Conservation (phyloP, 2,797 vertebrate species). For the Echiichthys vipera region DNA sequence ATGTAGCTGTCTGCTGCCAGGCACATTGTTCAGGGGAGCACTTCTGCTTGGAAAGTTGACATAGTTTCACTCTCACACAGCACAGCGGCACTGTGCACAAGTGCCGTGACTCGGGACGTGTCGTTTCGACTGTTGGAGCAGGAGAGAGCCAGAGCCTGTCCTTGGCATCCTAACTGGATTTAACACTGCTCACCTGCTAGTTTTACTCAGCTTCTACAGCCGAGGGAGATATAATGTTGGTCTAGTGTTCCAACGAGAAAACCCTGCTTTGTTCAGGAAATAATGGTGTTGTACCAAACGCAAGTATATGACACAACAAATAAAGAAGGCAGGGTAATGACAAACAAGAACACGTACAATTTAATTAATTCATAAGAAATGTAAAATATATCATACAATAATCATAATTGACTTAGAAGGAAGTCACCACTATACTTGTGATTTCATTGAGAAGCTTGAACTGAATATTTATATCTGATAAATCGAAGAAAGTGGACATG, state of each 20-base stretch:
- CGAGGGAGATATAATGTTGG: background rate
- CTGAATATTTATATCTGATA: constrained; percentile 27
- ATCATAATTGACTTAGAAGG: background rate
- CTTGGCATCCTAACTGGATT: constrained; percentile 23
- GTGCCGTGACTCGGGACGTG: constrained; percentile 2
- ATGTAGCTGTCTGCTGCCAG: constrained; percentile 39
- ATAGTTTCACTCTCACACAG: constrained; percentile 35
- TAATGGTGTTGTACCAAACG: background rate
- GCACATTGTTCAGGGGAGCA: constrained; percentile 32
- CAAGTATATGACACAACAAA: background rate
- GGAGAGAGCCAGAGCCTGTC: constrained; percentile 28
- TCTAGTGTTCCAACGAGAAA: background rate
- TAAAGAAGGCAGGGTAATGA: background rate
- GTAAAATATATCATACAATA: background rate
- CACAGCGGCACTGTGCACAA: constrained; percentile 10
- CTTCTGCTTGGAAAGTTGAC: constrained; percentile 49
- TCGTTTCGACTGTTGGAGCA: constrained; percentile 32
- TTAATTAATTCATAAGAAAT: constrained; percentile 2
- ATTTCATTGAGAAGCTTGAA: constrained; percentile 5
- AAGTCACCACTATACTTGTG: background rate
- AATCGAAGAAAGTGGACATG: constrained; percentile 15
- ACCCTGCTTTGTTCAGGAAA: background rate
- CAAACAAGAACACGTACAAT: background rate
- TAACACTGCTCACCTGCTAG: constrained; percentile 38
- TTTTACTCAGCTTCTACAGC: constrained; percentile 23